Evolutionary conservation across 2,113 vertebrate genomes (phyloP).

Genomic region (Elaphurus davidianus): DNA sequence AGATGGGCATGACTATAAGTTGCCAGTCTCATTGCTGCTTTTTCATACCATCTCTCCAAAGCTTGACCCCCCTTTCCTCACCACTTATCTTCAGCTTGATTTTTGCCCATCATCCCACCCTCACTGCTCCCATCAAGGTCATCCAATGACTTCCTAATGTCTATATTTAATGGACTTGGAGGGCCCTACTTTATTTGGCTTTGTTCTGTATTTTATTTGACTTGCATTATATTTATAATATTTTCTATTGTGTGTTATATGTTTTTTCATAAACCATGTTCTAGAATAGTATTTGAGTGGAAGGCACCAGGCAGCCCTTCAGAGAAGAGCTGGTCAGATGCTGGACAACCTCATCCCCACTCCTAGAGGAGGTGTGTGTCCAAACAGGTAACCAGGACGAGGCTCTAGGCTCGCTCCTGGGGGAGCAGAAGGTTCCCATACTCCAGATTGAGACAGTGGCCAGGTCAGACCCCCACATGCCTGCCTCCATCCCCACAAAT

Average conservation of each 20-base stretch:
- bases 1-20: neutral
- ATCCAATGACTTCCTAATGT: neutral
- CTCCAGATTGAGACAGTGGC: neutral
- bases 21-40: neutral
- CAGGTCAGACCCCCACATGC: neutral
- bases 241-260: neutral
- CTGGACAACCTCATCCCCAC: neutral
- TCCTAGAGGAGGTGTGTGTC: neutral
- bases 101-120: neutral
- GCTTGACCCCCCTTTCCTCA: neutral
- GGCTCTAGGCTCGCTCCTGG: neutral
- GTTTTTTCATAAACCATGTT: neutral
- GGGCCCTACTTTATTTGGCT: neutral
- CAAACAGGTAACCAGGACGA: neutral
- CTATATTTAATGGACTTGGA: neutral
- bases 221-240: neutral
- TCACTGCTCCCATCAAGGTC: neutral
- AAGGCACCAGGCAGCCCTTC: neutral
- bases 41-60: neutral
- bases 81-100: neutral
- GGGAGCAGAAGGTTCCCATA: neutral
- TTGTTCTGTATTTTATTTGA: neutral
- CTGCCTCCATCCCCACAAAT: no score
- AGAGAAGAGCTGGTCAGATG: neutral
- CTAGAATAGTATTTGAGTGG: neutral